Base-by-base conservation (phyloP, 2,113 vertebrate genomes). In the Raja brachyura region DNA sequence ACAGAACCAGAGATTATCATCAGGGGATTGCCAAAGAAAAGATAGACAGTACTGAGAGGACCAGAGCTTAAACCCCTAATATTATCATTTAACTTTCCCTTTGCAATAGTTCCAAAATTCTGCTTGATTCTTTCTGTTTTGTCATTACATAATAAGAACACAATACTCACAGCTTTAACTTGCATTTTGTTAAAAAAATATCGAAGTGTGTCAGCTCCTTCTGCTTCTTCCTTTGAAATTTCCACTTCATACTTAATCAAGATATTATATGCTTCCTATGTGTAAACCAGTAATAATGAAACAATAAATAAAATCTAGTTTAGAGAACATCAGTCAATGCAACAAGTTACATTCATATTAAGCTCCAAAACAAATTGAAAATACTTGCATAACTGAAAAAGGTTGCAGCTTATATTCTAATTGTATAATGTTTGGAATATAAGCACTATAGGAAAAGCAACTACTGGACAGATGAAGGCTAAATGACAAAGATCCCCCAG, bases 201-300 rank as follows among this genome's bases (percentile, higher is more conserved):
- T 94, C 96, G 96, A 93, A 98, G 95, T 14, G 95, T 95, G 94
- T 96, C 95, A 93, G 97, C 96, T 14, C 94, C 96, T 94, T 98
- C 97, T 70, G 95, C 95, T 94, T 98, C 97, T 25, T 96, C 97
- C 94, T 96, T 96, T 74, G 96, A 97, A 90, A 98, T 94, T 68
- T 97, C 96, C 61, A 97, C 94, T 94, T 97, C 94, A 95, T 96
- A 97, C 93, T 95, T 94, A 93, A 94, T 95, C 95, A 98, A 95
- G 94, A 98, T 96, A 14, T 94, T 93, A 93, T 96, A 98, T 63
- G 97, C 97, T 95, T 98, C 98, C 98, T 98, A 93, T 14, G 94
- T n/a, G 78, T 33, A 94, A 94, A 1, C 11, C 22, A 83, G 28
- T 0, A n/a, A 86, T 86, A 61, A 86, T n/a, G 22, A 54, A 86